Evolutionary conservation across 2,888 invertebrate genomes (phyloP).

Genomic region (Agriopis aurantiaria): DNA sequence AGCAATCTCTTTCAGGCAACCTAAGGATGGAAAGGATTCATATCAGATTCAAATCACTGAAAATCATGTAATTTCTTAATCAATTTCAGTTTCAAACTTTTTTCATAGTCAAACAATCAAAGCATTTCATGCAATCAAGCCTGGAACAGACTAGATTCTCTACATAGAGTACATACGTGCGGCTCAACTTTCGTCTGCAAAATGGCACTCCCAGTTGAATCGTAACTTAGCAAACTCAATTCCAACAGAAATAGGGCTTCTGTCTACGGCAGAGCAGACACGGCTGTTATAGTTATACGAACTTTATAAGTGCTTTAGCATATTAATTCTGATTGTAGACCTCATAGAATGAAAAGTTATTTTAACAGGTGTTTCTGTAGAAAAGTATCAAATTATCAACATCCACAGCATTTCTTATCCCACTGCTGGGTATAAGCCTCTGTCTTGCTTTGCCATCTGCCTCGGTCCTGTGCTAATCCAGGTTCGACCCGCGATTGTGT

Average conservation of each 20-base stretch:
- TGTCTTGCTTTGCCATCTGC: too few species aligned
- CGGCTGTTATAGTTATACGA: slow-evolving; percentile 18
- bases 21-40: too few species aligned
- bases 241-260: slow-evolving; percentile 30
- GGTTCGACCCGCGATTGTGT: too few species aligned
- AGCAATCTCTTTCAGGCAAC: too few species aligned
- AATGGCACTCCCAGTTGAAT: slow-evolving; percentile 31
- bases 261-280: slow-evolving; percentile 24
- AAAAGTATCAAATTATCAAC: too few species aligned
- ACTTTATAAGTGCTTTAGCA: slow-evolving; percentile 35
- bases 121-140: slow-evolving; percentile 23
- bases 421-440: too few species aligned
- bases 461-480: too few species aligned
- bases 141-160: slow-evolving; percentile 10
- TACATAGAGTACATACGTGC: slow-evolving; percentile 21
- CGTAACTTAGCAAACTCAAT: slow-evolving; percentile 38
- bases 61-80: slow-evolving; percentile 3
- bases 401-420: too few species aligned
- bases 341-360: not conserved
- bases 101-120: slow-evolving; percentile 16
- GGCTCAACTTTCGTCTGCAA: slow-evolving; percentile 29
- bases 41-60: not conserved
- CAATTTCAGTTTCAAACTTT: slow-evolving; percentile 13
- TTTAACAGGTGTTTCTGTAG: too few species aligned
- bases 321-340: slow-evolving; percentile 16